These are phyloP conservation scores for Enoplosus armatus DNA, from an alignment of 2,797 vertebrate species.

Conservation along the genomic window DNA sequence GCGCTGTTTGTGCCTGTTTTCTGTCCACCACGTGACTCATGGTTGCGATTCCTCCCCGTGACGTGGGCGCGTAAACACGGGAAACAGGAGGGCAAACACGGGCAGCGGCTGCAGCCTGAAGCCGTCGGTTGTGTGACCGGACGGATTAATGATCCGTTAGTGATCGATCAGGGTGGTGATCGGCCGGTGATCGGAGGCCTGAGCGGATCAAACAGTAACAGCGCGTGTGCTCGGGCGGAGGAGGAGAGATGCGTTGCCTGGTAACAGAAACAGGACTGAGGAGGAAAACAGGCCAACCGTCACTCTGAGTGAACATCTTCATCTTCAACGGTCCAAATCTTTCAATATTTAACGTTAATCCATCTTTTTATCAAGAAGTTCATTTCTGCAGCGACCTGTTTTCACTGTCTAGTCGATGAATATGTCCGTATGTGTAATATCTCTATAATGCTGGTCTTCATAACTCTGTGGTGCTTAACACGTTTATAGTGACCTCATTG, in stretches of 20 bases:
- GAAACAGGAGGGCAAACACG: neutral
- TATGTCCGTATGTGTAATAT: neutral
- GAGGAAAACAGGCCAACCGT: constrained; percentile 53
- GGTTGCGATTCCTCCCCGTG: constrained; percentile 34
- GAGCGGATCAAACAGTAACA: neutral
- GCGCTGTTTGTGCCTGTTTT: neutral
- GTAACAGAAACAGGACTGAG: constrained; percentile 54
- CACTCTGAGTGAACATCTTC: constrained; percentile 31
- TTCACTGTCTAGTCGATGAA: neutral
- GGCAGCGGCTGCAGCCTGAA: constrained; percentile 1
- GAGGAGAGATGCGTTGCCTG: constrained; percentile 71
- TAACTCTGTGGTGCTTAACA: fast-evolving
- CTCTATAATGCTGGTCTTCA: fast-evolving
- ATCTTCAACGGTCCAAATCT: constrained; percentile 3
- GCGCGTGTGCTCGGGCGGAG: constrained; percentile 5
- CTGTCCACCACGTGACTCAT: constrained; percentile 40
- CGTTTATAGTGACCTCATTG: neutral
- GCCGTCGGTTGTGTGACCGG: neutral
- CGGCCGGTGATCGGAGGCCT: neutral
- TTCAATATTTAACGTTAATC: neutral
- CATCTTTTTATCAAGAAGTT: neutral
- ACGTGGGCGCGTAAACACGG: constrained; percentile 55
- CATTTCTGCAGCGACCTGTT: fast-evolving
- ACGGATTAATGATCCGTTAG: neutral
- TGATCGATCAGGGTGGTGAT: constrained; percentile 10